Conservation (phyloP, 2,113 vertebrate species). For the Limanda limanda region DNA sequence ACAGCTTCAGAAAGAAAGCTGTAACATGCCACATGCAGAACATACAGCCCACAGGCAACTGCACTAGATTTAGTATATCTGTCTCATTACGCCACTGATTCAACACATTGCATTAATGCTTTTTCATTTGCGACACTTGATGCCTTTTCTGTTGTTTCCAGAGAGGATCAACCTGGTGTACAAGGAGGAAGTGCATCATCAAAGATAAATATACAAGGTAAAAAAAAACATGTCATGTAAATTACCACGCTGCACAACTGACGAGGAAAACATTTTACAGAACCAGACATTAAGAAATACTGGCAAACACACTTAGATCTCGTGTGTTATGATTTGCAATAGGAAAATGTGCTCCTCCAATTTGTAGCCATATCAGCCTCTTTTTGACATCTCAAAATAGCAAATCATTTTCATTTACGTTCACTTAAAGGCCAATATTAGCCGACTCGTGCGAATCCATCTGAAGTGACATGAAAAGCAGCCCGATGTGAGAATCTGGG, state of each 20-base stretch:
- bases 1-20: no score
- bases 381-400: background rate
- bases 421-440: background rate
- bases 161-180: background rate
- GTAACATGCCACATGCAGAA: no score
- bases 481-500: constrained; percentile 31
- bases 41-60: no score
- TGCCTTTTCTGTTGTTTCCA: background rate
- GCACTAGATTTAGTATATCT: no score
- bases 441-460: background rate
- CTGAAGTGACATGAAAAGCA: constrained; percentile 13
- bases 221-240: background rate
- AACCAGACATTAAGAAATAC: background rate
- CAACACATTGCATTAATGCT: background rate
- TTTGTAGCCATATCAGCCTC: background rate
- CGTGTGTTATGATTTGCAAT: background rate
- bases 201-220: background rate
- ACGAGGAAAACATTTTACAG: background rate
- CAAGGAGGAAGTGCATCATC: background rate
- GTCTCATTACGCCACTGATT: no score
- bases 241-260: background rate
- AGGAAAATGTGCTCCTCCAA: background rate
- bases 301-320: background rate
- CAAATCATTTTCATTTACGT: background rate
- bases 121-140: constrained; percentile 6